These are phyloP conservation scores for Urophycis tenuis DNA, from an alignment of 2,797 vertebrate species.

Conservation along the genomic window DNA sequence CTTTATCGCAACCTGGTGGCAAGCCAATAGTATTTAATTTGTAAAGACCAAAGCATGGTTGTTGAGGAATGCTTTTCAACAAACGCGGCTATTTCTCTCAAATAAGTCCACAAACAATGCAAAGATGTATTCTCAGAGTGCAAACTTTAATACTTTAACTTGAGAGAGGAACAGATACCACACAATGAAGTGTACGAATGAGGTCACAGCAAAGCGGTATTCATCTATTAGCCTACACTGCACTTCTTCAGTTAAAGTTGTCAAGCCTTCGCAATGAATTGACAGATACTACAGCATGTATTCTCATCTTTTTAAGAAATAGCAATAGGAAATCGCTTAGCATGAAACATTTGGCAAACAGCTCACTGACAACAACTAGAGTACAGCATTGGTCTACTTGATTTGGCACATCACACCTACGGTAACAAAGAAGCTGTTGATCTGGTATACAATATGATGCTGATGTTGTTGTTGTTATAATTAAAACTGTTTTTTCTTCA, in stretches of 20 bases:
- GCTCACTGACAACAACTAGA: neutral
- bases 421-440: constrained; percentile 48
- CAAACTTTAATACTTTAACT: constrained; percentile 68
- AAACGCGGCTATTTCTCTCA: neutral
- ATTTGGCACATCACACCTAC: constrained; percentile 29
- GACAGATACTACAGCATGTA: neutral
- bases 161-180: constrained; percentile 41
- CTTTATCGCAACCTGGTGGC: constrained; percentile 45
- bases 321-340: neutral
- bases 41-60: neutral
- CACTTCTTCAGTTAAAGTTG: constrained; percentile 16
- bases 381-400: neutral
- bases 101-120: neutral
- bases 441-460: constrained; percentile 27
- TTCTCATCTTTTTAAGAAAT: neutral
- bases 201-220: constrained; percentile 45
- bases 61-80: neutral
- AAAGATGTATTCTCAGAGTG: constrained; percentile 48
- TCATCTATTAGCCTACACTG: constrained; percentile 8
- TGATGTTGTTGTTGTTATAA: constrained; percentile 32
- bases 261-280: constrained; percentile 19
- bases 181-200: constrained; percentile 45
- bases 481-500: constrained; percentile 49
- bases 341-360: neutral
- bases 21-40: neutral